phyloP scores from a whole-genome alignment of 2,113 vertebrate species.

The human (Homo sapiens) region GRCh38 chr3:82571001-82571500 shows the following conservation, averaged over 20 bases:
- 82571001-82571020: too few relatives aligned
- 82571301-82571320: background rate
- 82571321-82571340: background rate
- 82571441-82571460: background rate
- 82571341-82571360: background rate
- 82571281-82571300: background rate
- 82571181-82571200: too few relatives aligned
- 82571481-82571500: background rate
- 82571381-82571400: background rate
- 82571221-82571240: background rate
- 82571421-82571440: background rate
- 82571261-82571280: background rate
- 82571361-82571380: background rate
- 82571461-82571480: background rate
- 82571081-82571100: too few relatives aligned
- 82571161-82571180: too few relatives aligned
- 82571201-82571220: too few relatives aligned
- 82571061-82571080: too few relatives aligned
- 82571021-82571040: too few relatives aligned
- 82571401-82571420: background rate
- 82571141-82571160: too few relatives aligned
- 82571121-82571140: too few relatives aligned
- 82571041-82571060: too few relatives aligned
- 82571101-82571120: too few relatives aligned
- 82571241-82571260: background rate